These are phyloP conservation scores for Nemotelus pantherinus DNA, from an alignment of 2,888 invertebrate species.

Conservation along the genomic window DNA sequence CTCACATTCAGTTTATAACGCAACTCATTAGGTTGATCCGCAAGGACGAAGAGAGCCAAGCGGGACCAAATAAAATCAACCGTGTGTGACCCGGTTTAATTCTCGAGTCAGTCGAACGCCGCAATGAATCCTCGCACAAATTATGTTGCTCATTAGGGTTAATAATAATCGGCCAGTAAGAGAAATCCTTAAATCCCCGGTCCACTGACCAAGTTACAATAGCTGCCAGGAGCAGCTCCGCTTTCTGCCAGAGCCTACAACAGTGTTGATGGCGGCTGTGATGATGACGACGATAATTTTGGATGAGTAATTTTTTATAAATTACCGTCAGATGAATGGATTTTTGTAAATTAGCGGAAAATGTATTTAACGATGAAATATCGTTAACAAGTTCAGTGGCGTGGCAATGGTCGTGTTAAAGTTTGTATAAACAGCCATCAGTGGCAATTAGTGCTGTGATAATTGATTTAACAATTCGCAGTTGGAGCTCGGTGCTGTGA, in stretches of 20 bases:
- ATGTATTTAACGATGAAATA: background rate
- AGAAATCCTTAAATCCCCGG: background rate
- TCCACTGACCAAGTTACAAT: background rate
- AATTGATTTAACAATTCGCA: slow-evolving; percentile 15
- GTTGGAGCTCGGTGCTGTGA: background rate
- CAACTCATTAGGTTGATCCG: background rate
- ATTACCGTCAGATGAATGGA: slow-evolving; percentile 6
- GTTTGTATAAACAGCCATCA: background rate
- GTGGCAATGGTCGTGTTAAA: background rate
- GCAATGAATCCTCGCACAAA: background rate
- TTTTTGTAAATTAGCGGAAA: slow-evolving; percentile 1
- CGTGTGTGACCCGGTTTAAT: too few species aligned
- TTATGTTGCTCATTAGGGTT: slow-evolving; percentile 23
- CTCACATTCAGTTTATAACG: background rate
- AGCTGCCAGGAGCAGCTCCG: background rate
- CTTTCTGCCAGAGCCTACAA: background rate
- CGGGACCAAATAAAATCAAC: too few species aligned
- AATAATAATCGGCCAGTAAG: slow-evolving; percentile 1
- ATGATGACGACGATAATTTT: background rate
- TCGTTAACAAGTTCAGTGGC: background rate
- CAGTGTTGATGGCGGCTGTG: background rate
- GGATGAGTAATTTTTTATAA: background rate
- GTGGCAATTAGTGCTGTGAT: slow-evolving; percentile 9
- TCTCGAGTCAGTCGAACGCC: background rate
- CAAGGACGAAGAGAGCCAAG: too few species aligned